Base-by-base conservation (phyloP, 2,797 vertebrate genomes). In the Syngnathus acus region DNA sequence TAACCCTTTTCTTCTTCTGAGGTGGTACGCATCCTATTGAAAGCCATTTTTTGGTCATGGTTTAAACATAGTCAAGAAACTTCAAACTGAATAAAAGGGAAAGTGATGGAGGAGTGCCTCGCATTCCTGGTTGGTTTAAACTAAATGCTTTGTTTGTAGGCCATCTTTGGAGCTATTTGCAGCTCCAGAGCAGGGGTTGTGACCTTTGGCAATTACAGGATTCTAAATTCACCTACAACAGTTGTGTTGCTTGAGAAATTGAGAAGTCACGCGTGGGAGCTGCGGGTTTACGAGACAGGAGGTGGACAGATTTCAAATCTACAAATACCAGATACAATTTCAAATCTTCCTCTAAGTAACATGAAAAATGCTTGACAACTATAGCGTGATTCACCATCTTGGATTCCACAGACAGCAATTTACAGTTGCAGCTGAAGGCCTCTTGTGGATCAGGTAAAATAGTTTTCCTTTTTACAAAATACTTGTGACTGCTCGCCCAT, bases 11-110 rank as follows among this genome's bases (percentile, higher is more conserved):
- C 74, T 79, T 64, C 14, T 72, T 68, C 75, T 78, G 58, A 77
- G 65, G 61, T 79, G 81, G 78, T 78, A 72, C 76, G 68, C 72
- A 74, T 79, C 78, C 76, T 68, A 61, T 76, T 77, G 59, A 74
- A 77, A 81, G 78, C 72, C 77, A 76, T 78, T 78, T 79, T 75
- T 83, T 81, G 78, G 71, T 82, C 85, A 89, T 82, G 74, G 77
- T 74, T 84, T 82, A 65, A 71, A 88, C 82, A 88, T 79, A 82
- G 78, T 68, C 63, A 67, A 65, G 76, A 78, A 75, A 89, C 86
- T 87, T 85, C 85, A 82, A 79, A 70, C 50, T 71, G 83, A 89
- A 78, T 78, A 67, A 86, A 81, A 75, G 74, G 69, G 64, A 59
- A 64, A 54, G 68, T 77, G 75, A 86, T 81, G 71, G 72, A 84